Conservation (phyloP, 2,888 invertebrate species). For the Drosophila hamatofila region DNA sequence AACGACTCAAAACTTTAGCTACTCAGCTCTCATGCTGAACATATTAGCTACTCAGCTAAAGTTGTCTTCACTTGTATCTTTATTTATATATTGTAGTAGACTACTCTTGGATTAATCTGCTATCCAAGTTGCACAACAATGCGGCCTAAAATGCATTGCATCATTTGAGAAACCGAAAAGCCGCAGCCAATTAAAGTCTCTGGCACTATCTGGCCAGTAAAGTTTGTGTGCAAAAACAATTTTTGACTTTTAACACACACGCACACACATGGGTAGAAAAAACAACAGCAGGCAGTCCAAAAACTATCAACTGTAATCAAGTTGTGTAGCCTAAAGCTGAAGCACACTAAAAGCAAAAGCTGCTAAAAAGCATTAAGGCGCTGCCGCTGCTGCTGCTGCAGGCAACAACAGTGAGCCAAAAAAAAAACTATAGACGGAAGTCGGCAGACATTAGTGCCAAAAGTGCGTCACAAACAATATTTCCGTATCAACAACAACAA, state of each 20-base stretch:
- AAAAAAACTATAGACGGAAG: constrained; percentile 74
- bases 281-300: constrained; percentile 43
- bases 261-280: constrained; percentile 7
- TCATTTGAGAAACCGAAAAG: constrained; percentile 3
- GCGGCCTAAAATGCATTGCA: constrained; percentile 1
- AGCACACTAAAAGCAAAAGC: constrained; percentile 69
- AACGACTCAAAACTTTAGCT: neutral
- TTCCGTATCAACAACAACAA: constrained; percentile 74
- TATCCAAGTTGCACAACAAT: neutral
- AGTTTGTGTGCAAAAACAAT: constrained; percentile 44
- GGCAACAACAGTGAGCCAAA: constrained; percentile 19
- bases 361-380: constrained; percentile 76
- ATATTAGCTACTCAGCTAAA: neutral
- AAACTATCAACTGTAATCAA: constrained; percentile 81
- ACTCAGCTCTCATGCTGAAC: neutral
- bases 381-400: constrained; percentile 31
- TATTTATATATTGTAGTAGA: too few species aligned
- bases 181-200: constrained; percentile 57
- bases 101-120: neutral
- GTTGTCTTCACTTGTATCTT: neutral
- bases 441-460: constrained; percentile 80
- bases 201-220: constrained; percentile 47
- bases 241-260: constrained; percentile 58
- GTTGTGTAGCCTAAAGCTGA: constrained; percentile 69
- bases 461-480: constrained; percentile 82